A percentile compares a stretch with the other conserved stretches of the same genome.
These are phyloP conservation scores for Manis pentadactyla DNA, from an alignment of 2,797 vertebrate genomes.

Conservation along the genomic window DNA sequence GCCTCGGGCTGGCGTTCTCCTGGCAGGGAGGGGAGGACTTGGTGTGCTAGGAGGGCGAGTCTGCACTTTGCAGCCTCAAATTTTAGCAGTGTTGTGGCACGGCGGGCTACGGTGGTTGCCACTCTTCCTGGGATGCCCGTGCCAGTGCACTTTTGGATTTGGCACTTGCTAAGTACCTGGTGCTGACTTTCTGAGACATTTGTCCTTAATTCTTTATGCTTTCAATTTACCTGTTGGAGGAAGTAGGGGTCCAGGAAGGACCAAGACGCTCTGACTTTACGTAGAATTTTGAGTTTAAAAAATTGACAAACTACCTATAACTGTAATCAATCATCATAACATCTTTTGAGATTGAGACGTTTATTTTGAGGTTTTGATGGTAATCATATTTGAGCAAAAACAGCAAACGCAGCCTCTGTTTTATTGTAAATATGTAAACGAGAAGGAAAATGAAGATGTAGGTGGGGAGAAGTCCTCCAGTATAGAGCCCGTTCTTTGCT, in stretches of 20 bases:
- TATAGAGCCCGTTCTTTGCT: background rate
- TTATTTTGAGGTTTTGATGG: no score
- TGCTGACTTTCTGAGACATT: background rate
- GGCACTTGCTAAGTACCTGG: background rate
- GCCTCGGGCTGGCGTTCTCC: no score
- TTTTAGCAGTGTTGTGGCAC: fast-evolving
- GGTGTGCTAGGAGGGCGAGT: no score
- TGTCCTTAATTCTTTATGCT: background rate
- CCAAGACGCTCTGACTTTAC: background rate
- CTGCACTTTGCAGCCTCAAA: no score
- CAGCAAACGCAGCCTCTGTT: no score
- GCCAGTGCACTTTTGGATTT: background rate
- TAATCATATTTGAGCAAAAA: no score
- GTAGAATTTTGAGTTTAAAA: background rate
- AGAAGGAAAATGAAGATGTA: no score
- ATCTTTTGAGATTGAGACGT: background rate
- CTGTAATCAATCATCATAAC: background rate
- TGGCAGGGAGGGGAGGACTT: no score
- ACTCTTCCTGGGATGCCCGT: fast-evolving
- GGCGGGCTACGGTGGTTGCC: background rate
- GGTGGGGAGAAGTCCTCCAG: no score
- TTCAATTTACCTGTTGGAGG: background rate
- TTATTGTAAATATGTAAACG: no score
- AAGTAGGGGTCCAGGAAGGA: background rate
- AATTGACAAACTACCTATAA: background rate